Conservation (phyloP, 2,888 invertebrate genomes). For the Anticlea derivata region DNA sequence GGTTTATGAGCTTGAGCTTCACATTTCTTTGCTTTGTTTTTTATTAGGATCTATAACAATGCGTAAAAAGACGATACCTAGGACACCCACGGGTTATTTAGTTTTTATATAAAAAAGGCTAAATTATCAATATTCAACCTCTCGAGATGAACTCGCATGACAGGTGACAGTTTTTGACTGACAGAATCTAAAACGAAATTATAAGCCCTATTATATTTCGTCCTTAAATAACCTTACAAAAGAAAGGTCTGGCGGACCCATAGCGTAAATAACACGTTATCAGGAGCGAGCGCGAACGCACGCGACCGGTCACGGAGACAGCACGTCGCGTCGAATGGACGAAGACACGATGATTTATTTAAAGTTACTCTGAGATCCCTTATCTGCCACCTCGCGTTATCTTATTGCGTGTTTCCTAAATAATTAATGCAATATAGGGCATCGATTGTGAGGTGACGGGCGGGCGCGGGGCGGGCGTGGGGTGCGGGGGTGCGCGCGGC, state of each 20-base stretch:
- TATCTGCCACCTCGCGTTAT: conserved; percentile 83
- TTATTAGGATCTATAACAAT: no score
- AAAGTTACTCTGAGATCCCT: conserved; percentile 72
- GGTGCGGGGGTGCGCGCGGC: conserved; percentile 80
- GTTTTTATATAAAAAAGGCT: no score
- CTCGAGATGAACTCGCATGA: no score
- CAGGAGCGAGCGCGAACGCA: conserved; percentile 42
- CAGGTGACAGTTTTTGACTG: no score
- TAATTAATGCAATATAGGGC: conserved; percentile 85
- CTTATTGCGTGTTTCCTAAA: conserved; percentile 85
- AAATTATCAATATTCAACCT: no score
- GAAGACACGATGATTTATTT: conserved; percentile 74
- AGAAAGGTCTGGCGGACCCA: conserved; percentile 44
- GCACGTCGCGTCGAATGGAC: conserved; percentile 40
- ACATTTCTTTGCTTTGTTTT: no score
- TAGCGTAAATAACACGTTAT: conserved; percentile 67
- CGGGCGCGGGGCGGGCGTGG: conserved; percentile 66
- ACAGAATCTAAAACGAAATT: no score
- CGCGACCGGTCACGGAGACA: conserved; percentile 40
- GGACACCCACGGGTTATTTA: no score
- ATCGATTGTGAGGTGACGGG: conserved; percentile 83
- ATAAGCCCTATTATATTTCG: conserved; percentile 44
- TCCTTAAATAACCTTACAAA: conserved; percentile 50
- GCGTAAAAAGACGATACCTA: no score
- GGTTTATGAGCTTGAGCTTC: no score